Evolutionary conservation across 2,113 vertebrate genomes (phyloP).

Genomic region (Nycticryphes semicollaris): DNA sequence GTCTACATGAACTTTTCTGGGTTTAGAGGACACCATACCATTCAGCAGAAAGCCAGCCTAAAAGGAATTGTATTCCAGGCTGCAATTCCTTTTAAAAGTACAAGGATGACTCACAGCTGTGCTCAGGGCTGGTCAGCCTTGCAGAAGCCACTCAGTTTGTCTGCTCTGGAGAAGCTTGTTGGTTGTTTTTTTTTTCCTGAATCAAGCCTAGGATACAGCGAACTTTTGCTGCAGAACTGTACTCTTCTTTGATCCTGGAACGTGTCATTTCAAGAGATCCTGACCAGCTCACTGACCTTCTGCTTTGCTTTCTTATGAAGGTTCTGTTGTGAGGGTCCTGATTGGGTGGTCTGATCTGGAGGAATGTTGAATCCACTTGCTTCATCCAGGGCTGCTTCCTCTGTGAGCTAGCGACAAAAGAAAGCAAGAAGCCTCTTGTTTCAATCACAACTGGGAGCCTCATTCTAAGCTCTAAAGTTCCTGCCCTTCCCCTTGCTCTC

Average conservation of each 20-base stretch:
- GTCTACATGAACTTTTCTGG: neutral
- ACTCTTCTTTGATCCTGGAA: neutral
- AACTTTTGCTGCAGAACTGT: neutral
- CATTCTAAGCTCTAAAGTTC: neutral
- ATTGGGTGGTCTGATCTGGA: constrained; percentile 71
- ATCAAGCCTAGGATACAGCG: neutral
- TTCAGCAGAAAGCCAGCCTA: neutral
- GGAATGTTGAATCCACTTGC: constrained; percentile 93
- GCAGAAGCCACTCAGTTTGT: neutral
- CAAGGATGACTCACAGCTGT: neutral
- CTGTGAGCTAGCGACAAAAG: constrained; percentile 80
- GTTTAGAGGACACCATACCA: neutral
- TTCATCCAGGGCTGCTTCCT: constrained; percentile 89
- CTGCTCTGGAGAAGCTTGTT: neutral
- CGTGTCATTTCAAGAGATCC: neutral
- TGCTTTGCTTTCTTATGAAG: constrained; percentile 17
- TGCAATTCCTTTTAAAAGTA: neutral
- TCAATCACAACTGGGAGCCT: neutral
- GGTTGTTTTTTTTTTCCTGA: neutral
- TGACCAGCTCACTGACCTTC: constrained; percentile 59
- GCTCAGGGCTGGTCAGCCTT: neutral
- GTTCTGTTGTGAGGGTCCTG: constrained; percentile 24
- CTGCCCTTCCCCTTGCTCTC: neutral
- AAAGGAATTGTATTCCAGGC: neutral
- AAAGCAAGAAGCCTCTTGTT: neutral